Conservation (phyloP, 2,888 invertebrate species). For the Eupithecia abbreviata region DNA sequence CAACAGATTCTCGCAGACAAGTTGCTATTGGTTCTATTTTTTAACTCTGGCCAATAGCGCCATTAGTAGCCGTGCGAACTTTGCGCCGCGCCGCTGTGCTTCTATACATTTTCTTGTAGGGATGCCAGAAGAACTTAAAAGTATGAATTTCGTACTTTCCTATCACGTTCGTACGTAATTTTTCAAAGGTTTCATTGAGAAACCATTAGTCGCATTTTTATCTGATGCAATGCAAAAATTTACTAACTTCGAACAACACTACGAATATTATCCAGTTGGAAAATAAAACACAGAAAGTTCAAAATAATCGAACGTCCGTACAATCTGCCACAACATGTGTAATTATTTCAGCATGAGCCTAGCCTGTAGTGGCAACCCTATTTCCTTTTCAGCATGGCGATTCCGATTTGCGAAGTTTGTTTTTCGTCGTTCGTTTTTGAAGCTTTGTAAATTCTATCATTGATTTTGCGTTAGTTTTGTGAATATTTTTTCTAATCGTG, state of each 20-base stretch:
- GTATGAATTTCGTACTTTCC: neutral
- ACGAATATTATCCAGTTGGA: neutral
- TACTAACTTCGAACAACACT: neutral
- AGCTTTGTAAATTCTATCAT: neutral
- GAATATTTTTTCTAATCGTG: neutral
- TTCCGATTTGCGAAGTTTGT: neutral
- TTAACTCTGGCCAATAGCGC: slow-evolving; percentile 15
- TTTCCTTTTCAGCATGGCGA: neutral
- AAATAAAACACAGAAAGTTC: neutral
- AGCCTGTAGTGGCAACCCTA: neutral
- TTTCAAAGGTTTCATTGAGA: neutral
- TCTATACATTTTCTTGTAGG: neutral
- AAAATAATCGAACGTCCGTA: neutral
- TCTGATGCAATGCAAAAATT: neutral
- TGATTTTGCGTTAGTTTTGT: neutral
- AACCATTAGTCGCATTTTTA: neutral
- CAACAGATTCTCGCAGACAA: neutral
- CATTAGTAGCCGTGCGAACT: neutral
- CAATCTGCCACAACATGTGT: neutral
- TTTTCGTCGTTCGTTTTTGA: neutral
- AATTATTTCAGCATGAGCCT: neutral
- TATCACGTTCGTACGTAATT: neutral
- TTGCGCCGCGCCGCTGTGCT: neutral
- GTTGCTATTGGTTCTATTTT: slow-evolving; percentile 8
- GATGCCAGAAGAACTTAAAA: neutral